Evolutionary conservation across 2,113 vertebrate species (phyloP).

Genomic region (Otus sunia): DNA sequence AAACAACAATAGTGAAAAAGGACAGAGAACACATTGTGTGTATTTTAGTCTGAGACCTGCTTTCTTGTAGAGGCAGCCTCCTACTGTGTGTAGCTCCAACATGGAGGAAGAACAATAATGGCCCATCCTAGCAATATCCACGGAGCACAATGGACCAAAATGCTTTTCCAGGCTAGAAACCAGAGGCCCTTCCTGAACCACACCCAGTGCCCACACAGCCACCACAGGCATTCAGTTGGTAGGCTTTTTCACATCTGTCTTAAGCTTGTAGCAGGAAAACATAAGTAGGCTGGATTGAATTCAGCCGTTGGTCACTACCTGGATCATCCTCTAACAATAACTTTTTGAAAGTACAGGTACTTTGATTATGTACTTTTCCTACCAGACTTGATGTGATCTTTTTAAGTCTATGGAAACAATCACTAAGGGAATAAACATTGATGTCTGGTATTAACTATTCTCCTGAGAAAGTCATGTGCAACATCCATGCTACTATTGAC

Average conservation of each 20-base stretch:
- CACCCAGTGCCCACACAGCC: background rate
- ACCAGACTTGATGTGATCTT: background rate
- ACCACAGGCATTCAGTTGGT: background rate
- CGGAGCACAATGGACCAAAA: background rate
- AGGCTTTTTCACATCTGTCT: background rate
- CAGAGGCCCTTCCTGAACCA: background rate
- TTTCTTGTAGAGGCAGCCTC: background rate
- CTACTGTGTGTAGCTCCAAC: background rate
- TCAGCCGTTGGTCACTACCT: background rate
- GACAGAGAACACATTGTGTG: background rate
- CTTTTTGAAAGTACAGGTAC: background rate
- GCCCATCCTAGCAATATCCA: background rate
- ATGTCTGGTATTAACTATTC: background rate
- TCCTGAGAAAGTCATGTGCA: background rate
- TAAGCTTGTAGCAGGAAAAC: background rate
- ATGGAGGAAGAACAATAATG: background rate
- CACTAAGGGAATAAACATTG: background rate
- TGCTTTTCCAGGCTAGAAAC: background rate
- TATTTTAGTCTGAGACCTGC: background rate
- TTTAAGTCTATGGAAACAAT: background rate
- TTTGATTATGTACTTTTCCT: background rate
- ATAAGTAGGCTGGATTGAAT: background rate
- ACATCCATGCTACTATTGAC: slow-evolving; percentile 26
- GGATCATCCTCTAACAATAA: background rate
- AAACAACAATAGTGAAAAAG: background rate